phyloP scores from a whole-genome alignment of 1,140 invertebrate genomes.

The Frieseomelitta varia region DNA sequence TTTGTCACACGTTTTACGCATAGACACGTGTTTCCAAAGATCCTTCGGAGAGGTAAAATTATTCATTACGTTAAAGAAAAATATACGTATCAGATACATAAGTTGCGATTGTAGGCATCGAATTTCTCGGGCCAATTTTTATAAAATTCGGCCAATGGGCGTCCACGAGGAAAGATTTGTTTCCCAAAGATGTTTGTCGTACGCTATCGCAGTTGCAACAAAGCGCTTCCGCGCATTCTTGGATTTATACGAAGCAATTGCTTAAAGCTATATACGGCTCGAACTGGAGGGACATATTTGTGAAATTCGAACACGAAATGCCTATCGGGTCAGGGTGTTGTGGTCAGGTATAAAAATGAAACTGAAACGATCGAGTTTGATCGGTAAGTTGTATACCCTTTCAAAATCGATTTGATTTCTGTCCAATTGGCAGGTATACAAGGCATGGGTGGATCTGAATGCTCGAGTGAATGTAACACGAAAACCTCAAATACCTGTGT shows the following conservation, averaged over 20 bases:
- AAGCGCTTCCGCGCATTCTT: conserved; percentile 75
- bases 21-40: conserved; percentile 21
- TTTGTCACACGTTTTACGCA: conserved; percentile 49
- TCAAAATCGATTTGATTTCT: neutral
- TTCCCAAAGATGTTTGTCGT: conserved; percentile 79
- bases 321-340: conserved; percentile 83
- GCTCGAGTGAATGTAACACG: conserved; percentile 37
- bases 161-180: conserved; percentile 81
- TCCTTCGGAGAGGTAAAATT: conserved; percentile 59
- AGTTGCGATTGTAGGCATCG: conserved; percentile 66
- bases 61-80: neutral
- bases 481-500: conserved; percentile 5
- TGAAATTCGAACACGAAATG: conserved; percentile 72
- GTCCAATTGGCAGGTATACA: conserved; percentile 76
- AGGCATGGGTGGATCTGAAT: conserved; percentile 76
- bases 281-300: conserved; percentile 76
- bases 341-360: conserved; percentile 79
- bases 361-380: neutral
- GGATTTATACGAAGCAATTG: conserved; percentile 72
- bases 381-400: neutral
- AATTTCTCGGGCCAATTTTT: conserved; percentile 81
- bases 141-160: conserved; percentile 84
- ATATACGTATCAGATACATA: neutral
- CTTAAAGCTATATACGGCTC: conserved; percentile 75
- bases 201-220: conserved; percentile 78